A percentile compares a stretch with the other conserved stretches of the same genome.
Conservation (phyloP, 2,888 invertebrate species). For the Helicoverpa assulta region DNA sequence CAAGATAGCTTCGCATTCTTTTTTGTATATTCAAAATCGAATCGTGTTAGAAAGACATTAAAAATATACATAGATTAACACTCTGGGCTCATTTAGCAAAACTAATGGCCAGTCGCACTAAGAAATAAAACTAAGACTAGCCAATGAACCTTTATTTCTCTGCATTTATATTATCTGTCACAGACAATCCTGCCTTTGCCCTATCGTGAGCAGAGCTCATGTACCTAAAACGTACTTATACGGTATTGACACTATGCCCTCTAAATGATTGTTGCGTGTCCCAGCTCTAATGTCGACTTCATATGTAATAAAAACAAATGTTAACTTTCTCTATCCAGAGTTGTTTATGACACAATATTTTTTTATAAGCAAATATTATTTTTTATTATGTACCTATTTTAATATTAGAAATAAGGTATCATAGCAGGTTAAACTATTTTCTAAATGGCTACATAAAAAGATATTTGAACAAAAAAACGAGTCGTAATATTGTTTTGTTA, state of each 20-base stretch:
- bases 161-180: constrained; percentile 4
- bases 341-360: constrained; percentile 16
- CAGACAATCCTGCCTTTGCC: constrained; percentile 21
- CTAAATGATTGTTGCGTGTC: constrained; percentile 19
- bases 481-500: background rate
- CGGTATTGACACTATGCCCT: constrained; percentile 37
- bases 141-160: background rate
- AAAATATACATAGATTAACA: background rate
- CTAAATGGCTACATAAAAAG: too few species aligned
- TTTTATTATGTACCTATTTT: constrained; percentile 8
- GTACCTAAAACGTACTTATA: constrained; percentile 16
- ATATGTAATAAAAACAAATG: constrained; percentile 28
- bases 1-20: too few species aligned
- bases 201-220: constrained; percentile 25
- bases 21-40: background rate
- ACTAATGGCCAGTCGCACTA: background rate
- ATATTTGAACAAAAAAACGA: too few species aligned
- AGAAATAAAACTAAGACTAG: background rate
- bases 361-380: constrained; percentile 16
- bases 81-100: background rate
- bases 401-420: too few species aligned
- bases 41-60: background rate
- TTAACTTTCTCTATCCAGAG: constrained; percentile 3
- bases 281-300: constrained; percentile 13
- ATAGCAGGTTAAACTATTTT: too few species aligned